These are phyloP conservation scores for Tenebrio molitor DNA, from an alignment of 1,140 invertebrate genomes.

Conservation along the genomic window DNA sequence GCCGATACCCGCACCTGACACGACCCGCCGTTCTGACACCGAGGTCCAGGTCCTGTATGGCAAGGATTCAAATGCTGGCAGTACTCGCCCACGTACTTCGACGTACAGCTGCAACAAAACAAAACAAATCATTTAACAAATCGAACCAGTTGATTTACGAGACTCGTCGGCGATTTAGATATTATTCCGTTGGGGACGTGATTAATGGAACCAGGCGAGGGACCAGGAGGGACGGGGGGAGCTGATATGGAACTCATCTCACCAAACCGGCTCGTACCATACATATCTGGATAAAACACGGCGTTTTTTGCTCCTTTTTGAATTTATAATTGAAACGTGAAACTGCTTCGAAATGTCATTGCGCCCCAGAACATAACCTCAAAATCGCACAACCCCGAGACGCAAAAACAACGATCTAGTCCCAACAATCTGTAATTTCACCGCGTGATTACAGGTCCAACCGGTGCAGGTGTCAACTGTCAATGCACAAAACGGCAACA, in stretches of 20 bases:
- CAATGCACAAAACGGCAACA: no score
- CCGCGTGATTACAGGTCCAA: no score
- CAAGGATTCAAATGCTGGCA: constrained; percentile 95
- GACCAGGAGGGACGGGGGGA: not conserved
- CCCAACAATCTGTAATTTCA: no score
- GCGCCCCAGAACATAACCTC: no score
- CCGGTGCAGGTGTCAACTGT: no score
- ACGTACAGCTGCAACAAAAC: constrained; percentile 87
- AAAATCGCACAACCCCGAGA: no score
- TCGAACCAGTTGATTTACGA: not conserved
- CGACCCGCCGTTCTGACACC: constrained; percentile 94
- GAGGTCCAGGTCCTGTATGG: constrained; percentile 80
- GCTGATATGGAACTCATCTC: not conserved
- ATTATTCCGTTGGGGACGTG: not conserved
- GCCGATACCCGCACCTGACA: constrained; percentile 83
- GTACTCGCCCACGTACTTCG: constrained; percentile 92
- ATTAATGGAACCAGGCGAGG: not conserved
- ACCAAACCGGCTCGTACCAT: not conserved
- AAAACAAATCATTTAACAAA: constrained; percentile 50
- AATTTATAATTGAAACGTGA: no score
- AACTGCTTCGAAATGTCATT: no score
- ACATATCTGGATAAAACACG: no score
- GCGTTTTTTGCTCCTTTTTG: no score
- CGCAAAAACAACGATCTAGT: no score
- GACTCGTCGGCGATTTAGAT: not conserved